Evolutionary conservation across 2,113 vertebrate species (phyloP), one percentile per base, ranked within the genome.

Genomic region (Dasyurus viverrinus): DNA sequence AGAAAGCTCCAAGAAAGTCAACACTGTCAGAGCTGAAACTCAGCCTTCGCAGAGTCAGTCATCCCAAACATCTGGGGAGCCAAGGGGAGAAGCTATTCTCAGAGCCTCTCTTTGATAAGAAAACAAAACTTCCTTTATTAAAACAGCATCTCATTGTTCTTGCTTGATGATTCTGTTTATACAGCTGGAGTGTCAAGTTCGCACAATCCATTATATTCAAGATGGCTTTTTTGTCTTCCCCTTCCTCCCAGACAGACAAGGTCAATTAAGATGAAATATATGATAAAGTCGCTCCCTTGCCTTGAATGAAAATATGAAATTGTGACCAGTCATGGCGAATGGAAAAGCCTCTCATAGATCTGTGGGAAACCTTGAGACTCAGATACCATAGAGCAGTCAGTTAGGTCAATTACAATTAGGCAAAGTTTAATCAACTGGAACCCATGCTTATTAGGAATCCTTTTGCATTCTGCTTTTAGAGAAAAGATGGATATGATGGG

Each of bases 121-220:
- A 89, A 97, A 95, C 92, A 91, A 27, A 96, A 95, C 26, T 26
- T 46, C 16, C 94, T 93, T 89, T 47, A 57, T 60, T 95, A 96
- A 84, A 95, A 3, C 0, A 9, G 91, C 93, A 94, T 26, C 25
- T 97, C 94, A 93, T 90, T 95, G 89, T 52, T 26, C 91, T 93
- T 19, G 94, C 0, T 1, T 89, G 94, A 89, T 94, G 92, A 96
- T 95, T 94, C 93, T 55, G 25, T 95, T 97, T 95, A 93, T 54
- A 90, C 93, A 96, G 76, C 90, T 52, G 14, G 91, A 94, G 91
- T 19, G 91, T 42, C 93, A 53, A 0, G 0, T 92, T 92, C 95
- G 23, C 93, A 23, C 8, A 0, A 96, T 97, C 90, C 2, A 2
- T 89, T 93, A 0, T 94, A 25, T 0, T 0, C 22, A 5, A 90